Conservation (phyloP, 2,797 vertebrate species). For the Melanotaenia boesemani region DNA sequence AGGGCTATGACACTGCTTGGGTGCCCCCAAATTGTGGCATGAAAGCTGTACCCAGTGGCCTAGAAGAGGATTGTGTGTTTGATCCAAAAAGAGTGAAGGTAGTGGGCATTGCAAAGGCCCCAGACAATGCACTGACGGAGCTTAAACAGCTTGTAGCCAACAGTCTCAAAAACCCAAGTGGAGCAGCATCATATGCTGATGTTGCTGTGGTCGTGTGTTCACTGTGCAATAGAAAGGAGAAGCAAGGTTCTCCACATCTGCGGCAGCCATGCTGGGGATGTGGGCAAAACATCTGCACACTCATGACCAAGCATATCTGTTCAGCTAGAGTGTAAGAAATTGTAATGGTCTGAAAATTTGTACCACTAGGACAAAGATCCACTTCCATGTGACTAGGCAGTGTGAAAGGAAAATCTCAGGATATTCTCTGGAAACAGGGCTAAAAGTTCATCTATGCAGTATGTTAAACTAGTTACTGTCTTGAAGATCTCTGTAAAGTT, state of each 20-base stretch:
- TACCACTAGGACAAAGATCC: background rate
- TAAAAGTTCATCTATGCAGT: background rate
- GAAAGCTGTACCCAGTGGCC: slow-evolving; percentile 75
- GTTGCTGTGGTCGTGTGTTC: slow-evolving; percentile 43
- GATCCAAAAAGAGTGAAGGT: slow-evolving; percentile 76
- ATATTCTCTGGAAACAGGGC: background rate
- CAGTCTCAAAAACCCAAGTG: background rate
- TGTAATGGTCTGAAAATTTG: background rate
- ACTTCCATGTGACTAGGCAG: accelerated
- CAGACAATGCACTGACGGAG: slow-evolving; percentile 32
- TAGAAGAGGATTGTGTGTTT: slow-evolving; percentile 81
- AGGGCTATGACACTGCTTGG: slow-evolving; percentile 82
- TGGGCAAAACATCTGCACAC: slow-evolving; percentile 64
- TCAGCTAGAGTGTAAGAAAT: background rate
- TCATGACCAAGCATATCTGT: slow-evolving; percentile 68
- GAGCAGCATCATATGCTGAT: background rate
- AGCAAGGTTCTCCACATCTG: slow-evolving; percentile 46
- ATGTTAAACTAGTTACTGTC: background rate
- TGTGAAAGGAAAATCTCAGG: background rate
- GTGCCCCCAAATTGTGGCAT: slow-evolving; percentile 82
- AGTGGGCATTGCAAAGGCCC: slow-evolving; percentile 61
- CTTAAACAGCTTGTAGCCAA: slow-evolving; percentile 65
- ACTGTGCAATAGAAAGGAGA: slow-evolving; percentile 66
- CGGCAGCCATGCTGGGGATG: slow-evolving; percentile 69
- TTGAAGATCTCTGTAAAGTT: background rate